Evolutionary conservation across 1,140 invertebrate genomes (phyloP), one percentile per base, ranked within the genome.

Genomic region (Pissodes strobi): DNA sequence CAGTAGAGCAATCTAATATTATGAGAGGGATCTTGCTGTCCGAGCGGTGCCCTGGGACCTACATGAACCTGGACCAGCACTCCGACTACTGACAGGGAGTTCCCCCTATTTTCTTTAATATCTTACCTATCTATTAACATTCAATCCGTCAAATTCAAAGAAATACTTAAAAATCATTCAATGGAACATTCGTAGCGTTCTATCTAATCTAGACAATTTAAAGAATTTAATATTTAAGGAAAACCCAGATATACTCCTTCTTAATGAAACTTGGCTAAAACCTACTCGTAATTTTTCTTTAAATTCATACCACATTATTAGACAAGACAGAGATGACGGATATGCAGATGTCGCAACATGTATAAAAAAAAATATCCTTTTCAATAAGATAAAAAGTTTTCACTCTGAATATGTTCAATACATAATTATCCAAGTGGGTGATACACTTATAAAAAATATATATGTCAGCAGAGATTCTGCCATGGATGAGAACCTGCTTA

Each of bases 251-350:
- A 37, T 65, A 27, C 18, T 64, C 2, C 12, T 55, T 1, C 12
- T 65, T 2, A 65, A 65, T 41, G 63, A 58, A 57, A 65, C 63
- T 23, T 65, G 52, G 52, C 23, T 65, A 38, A 58, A 65, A n/a
- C 6, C 38, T 15, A 22, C 2, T n/a, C 5, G 22, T 21, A 46
- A 27, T 38, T 22, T 51, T 38, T 8, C n/a, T 12, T 27, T 65
- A n/a, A 25, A 48, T n/a, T 6, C 19, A 21, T 65, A 49, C 15
- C 38, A 23, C 25, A 21, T 58, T 27, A 8, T 65, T 13, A 65
- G 63, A 37, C 39, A 58, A 22, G 63, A 64, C 21, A 25, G 60
- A 43, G 13, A 53, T 41, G 60, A 63, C 21, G 60, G 60, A 41
- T 63, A 63, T 45, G 63, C 53, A n/a, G 63, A 43, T 23, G 34